Base-by-base conservation (phyloP, 1,140 invertebrate genomes). In the Amyelois transitella region DNA sequence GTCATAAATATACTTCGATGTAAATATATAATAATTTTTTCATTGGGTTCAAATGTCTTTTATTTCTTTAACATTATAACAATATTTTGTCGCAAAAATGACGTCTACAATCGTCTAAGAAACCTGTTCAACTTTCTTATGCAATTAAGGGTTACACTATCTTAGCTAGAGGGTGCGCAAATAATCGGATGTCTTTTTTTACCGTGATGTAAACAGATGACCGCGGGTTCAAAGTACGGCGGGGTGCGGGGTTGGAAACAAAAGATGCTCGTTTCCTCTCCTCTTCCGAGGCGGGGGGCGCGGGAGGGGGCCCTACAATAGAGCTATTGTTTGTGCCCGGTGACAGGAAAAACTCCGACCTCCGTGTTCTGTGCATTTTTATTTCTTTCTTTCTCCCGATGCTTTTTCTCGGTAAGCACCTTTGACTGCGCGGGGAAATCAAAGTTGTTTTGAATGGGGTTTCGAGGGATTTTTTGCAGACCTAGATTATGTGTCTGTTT, bases 321-420 rank as follows among this genome's bases (percentile, higher is more conserved):
- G 77, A 76, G 67, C 75, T 74, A 87, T 87, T 87, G 84, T 87
- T 86, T 86, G 81, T 86, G 75, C 76, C 77, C 84, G 84, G 81
- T 86, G 84, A 85, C 84, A 84, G 84, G 82, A 87, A 87, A 87
- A 87, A 84, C 84, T 84, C 81, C 81, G 75, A 87, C 84, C 84
- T 85, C 84, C 81, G 81, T 85, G 84, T 85, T 84, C 81, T 87
- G 72, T 86, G 84, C 81, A 83, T 87, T 84, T 85, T 87, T 87
- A 80, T 83, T 84, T 73, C 67, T 77, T 61, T 71, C 75, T 77
- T 76, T 75, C 72, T 66, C 75, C 73, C 61, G 58, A 66, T 61
- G 67, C 62, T 76, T 83, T 81, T 73, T 72, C 64, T 64, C 69
- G 58, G 72, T 75, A 77, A 82, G 75, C 69, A 72, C 58, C 80